These are phyloP conservation scores for Flexamia atlantica DNA, from an alignment of 2,888 invertebrate genomes.

Conservation along the genomic window DNA sequence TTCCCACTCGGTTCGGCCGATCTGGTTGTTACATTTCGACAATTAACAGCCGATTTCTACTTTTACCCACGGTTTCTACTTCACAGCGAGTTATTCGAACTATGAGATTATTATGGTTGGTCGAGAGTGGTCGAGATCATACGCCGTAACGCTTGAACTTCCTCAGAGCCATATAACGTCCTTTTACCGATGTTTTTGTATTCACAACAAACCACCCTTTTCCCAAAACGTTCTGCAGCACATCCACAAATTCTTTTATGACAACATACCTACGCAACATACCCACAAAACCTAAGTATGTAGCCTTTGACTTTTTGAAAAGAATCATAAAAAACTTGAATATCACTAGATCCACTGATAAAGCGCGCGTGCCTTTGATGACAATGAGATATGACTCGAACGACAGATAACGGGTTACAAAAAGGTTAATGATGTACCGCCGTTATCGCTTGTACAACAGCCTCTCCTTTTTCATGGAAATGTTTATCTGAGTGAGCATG, in stretches of 20 bases:
- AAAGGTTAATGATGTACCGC: constrained; percentile 1
- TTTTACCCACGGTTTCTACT: constrained; percentile 16
- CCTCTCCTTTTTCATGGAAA: neutral
- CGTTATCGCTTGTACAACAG: constrained; percentile 3
- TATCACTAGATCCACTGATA: no score
- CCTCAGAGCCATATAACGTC: neutral
- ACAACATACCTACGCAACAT: no score
- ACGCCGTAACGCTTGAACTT: neutral
- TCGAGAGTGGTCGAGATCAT: neutral
- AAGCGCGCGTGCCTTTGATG: constrained; percentile 10
- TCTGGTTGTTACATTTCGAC: constrained; percentile 22
- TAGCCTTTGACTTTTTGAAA: no score
- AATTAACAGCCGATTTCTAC: constrained; percentile 13
- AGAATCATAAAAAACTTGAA: no score
- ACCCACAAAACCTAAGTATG: no score
- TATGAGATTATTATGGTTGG: neutral
- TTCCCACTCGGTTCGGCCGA: neutral
- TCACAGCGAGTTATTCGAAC: neutral
- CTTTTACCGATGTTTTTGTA: no score
- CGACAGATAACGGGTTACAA: neutral
- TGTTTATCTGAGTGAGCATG: neutral
- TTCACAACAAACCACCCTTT: no score
- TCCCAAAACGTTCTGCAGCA: no score
- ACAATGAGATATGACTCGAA: neutral
- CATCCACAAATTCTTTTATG: no score